phyloP scores from a whole-genome alignment of 2,113 vertebrate genomes.

The Herpetotheres cachinnans region DNA sequence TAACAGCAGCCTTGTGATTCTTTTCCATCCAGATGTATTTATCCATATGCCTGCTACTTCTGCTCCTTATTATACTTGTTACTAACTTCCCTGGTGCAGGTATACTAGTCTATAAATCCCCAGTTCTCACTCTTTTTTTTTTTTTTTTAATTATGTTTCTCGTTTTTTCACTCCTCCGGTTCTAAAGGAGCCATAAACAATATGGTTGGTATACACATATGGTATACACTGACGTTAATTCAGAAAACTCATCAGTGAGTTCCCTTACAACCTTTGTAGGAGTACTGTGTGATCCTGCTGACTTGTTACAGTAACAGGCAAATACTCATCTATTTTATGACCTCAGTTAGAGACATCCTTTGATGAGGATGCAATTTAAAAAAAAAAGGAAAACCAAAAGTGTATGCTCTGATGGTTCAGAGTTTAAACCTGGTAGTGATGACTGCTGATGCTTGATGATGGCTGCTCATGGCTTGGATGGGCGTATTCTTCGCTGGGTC shows the following conservation, averaged over 20 bases:
- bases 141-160: not conserved
- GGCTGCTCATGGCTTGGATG: fast-evolving
- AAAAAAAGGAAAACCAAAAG: not conserved
- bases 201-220: not conserved
- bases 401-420: not conserved
- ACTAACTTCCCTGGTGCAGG: not conserved
- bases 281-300: not conserved
- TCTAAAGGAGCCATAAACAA: not conserved
- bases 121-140: not conserved
- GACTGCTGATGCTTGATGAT: not conserved
- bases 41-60: not conserved
- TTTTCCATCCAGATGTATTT: not conserved
- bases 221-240: not conserved
- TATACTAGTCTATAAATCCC: not conserved
- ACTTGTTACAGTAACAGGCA: not conserved
- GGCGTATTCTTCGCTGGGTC: not conserved
- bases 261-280: not conserved
- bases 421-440: not conserved
- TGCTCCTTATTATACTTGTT: not conserved
- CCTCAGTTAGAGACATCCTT: not conserved
- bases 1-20: not conserved
- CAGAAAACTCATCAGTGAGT: not conserved
- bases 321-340: not conserved
- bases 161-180: not conserved
- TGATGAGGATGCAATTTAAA: not conserved